Base-by-base conservation (phyloP, 2,113 vertebrate species). In the Brachyhypopomus occidentalis region DNA sequence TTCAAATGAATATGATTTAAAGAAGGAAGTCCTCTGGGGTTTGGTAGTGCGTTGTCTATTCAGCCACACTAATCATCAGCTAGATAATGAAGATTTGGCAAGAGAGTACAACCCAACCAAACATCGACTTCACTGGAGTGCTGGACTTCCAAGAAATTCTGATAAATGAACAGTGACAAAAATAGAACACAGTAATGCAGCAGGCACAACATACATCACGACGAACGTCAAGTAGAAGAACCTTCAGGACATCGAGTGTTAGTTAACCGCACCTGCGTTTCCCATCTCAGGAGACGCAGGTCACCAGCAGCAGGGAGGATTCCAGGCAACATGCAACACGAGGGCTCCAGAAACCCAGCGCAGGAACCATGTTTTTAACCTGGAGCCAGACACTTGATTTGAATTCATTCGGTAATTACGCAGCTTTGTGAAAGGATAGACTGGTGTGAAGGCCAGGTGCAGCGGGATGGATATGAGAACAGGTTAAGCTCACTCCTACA, bases 281-380 rank as follows among this genome's bases (percentile, higher is more conserved):
- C 48, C 45, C 59, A 71, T 56, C 20, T 62, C 77, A 12, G 55
- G n/a, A 11, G 62, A 64, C 36, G 36, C 55, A 20, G 1, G 19
- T 60, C 3, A 66, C 63, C 34, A 34, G 30, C 30, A 67, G 64
- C 64, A 20, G 12, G 27, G 1, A 34, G 48, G 19, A 23, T 56
- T 25, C 34, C 56, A 45, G 34, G 36, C 22, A 69, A 2, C 19
- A 62, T 41, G 19, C 2, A 11, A n/a, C 36, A 23, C 41, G 30
- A 52, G 27, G 17, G 27, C 16, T 76, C 71, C 63, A 71, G 66
- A 71, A 27, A 84, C 64, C 79, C 8, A 56, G 30, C 30, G n/a
- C 20, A 25, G 69, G 55, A 60, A 80, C 67, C 77, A 80, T 27
- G 56, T 76, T 80, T 83, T 84, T 79, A 83, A 75, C 82, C 77